Evolutionary conservation across 2,113 vertebrate genomes (phyloP), one percentile per base, ranked within the genome.

Genomic region (Pelvicachromis taeniatus): DNA sequence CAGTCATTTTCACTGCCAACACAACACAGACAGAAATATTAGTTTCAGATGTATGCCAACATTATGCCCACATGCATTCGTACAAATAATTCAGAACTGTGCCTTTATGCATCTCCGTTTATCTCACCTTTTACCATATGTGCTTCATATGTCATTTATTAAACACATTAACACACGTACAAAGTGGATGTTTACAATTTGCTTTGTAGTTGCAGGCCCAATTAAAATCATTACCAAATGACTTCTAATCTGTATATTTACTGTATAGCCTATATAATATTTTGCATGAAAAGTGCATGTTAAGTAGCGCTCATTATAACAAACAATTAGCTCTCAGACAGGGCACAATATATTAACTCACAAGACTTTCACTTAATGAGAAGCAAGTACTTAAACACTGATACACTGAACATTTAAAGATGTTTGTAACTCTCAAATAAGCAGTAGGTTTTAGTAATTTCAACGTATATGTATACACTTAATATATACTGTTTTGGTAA

Each of bases 281-380:
- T 45, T 45, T 29, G 54, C 84, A 29, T 40, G 17, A 83, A 61
- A 29, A 35, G 4, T 19, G 23, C 11, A 61, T 11, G 81, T 81
- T 87, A 58, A 88, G 86, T 55, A 79, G 7, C 35, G n/a, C 42
- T 81, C 65, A 59, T 16, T 56, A 17, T 21, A 81, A 85, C 61
- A 87, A 80, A 84, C 75, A 88, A 88, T 85, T 70, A 84, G 82
- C 50, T 83, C 45, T 50, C 31, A 63, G 8, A 45, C 53, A 80
- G 35, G 56, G 38, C 38, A 61, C 26, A 4, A 52, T 26, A 68
- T 50, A 50, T 31, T 52, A 81, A 86, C 82, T 31, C 23, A 12
- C 80, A 52, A 6, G 19, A 56, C 73, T 85, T 75, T 56, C 82
- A 80, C 55, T 75, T 84, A 82, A 89, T 83, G 68, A 92, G 75